Evolutionary conservation across 1,140 invertebrate species (phyloP).

Genomic region (Trichonephila inaurata): DNA sequence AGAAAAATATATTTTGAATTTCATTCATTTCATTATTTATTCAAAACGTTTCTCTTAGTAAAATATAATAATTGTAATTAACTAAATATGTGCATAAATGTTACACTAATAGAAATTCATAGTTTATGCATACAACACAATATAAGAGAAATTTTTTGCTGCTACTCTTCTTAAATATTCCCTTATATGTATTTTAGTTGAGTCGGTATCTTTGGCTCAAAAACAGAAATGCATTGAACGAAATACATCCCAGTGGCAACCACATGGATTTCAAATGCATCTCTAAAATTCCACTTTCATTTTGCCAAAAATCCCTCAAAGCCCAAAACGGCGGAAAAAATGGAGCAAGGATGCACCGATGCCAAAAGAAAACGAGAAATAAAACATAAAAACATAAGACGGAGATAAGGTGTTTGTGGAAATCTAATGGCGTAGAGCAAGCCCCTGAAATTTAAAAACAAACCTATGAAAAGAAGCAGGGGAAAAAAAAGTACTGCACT

Average conservation of each 20-base stretch:
- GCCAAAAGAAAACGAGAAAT: slow-evolving; percentile 59
- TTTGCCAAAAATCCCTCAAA: slow-evolving; percentile 53
- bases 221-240: background rate
- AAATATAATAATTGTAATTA: too few species aligned
- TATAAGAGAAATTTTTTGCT: too few species aligned
- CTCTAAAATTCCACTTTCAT: slow-evolving; percentile 52
- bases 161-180: background rate
- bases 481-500: background rate
- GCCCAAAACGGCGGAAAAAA: slow-evolving; percentile 56
- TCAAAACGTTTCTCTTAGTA: too few species aligned
- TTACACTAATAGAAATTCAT: too few species aligned
- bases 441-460: slow-evolving; percentile 67
- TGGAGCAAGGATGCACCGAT: slow-evolving; percentile 40
- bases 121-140: too few species aligned
- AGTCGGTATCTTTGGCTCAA: background rate
- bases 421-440: slow-evolving; percentile 73
- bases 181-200: background rate
- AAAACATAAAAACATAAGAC: slow-evolving; percentile 50
- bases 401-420: slow-evolving; percentile 70
- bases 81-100: too few species aligned
- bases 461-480: slow-evolving; percentile 14
- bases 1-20: too few species aligned
- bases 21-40: too few species aligned
- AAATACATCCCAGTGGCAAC: background rate
- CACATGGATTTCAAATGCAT: slow-evolving; percentile 11